A percentile compares a stretch with the other conserved stretches of the same genome.
Conservation (phyloP, 2,113 vertebrate species). For the Pelodiscus sinensis region DNA sequence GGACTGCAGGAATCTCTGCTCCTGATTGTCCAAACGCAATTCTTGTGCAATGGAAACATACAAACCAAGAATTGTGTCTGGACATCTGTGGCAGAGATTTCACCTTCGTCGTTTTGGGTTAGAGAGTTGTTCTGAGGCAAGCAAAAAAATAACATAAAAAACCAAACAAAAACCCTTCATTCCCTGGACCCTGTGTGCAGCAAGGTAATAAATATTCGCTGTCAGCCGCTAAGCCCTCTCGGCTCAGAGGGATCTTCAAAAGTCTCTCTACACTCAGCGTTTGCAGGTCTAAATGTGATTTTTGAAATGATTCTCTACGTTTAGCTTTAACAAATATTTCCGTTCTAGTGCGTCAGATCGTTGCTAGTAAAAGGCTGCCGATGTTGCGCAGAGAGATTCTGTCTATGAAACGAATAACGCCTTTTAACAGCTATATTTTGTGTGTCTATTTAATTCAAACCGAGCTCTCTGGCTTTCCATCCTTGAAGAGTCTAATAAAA, state of each 20-base stretch:
- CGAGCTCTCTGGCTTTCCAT: background rate
- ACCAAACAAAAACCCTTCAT: background rate
- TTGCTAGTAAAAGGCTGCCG: background rate
- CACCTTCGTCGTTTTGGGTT: slow-evolving; percentile 55
- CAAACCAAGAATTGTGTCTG: slow-evolving; percentile 99
- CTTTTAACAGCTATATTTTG: background rate
- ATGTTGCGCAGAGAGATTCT: background rate
- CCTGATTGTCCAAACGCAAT: slow-evolving; percentile 99
- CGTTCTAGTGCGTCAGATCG: background rate
- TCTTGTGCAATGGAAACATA: slow-evolving; percentile 91
- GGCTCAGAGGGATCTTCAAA: background rate
- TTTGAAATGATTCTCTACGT: background rate
- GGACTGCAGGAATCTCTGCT: slow-evolving; percentile 84
- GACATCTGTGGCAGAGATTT: slow-evolving; percentile 99
- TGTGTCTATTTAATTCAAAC: background rate
- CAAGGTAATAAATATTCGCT: slow-evolving; percentile 40
- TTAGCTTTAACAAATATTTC: background rate
- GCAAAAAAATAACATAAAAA: background rate
- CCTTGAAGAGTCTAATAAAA: background rate
- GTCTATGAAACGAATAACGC: background rate
- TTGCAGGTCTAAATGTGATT: background rate
- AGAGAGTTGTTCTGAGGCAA: background rate
- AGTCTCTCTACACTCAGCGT: background rate
- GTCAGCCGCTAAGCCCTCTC: background rate
- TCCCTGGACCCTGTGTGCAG: background rate